Evolutionary conservation across 2,888 invertebrate genomes (phyloP).

Genomic region (Melanotus villosus): DNA sequence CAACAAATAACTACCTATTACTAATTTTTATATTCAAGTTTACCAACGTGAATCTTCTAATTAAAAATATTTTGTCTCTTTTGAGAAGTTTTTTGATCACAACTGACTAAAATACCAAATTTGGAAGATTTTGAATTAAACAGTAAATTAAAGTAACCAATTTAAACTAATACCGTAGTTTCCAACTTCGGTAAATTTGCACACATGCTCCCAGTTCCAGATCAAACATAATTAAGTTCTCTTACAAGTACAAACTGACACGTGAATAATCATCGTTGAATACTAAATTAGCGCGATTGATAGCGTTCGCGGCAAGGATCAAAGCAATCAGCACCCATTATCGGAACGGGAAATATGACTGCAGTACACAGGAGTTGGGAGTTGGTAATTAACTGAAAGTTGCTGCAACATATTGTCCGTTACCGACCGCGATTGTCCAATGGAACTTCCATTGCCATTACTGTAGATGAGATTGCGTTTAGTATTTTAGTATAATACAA

Average conservation of each 20-base stretch:
- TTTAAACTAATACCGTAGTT: too few relatives aligned
- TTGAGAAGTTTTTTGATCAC: too few relatives aligned
- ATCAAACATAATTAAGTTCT: constrained; percentile 56
- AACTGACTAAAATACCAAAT: too few relatives aligned
- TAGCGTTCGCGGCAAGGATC: constrained; percentile 61
- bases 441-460: constrained; percentile 13
- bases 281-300: constrained; percentile 63
- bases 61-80: too few relatives aligned
- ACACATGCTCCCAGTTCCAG: constrained; percentile 24
- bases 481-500: too few relatives aligned
- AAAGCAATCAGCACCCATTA: constrained; percentile 64
- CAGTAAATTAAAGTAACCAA: too few relatives aligned
- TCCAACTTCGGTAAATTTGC: constrained; percentile 11
- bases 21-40: too few relatives aligned
- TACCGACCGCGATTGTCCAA: constrained; percentile 1
- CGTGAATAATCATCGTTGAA: constrained; percentile 56
- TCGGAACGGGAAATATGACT: constrained; percentile 48
- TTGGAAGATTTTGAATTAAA: too few relatives aligned
- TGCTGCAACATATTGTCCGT: constrained; percentile 27
- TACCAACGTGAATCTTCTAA: too few relatives aligned
- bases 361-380: constrained; percentile 48
- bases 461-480: constrained; percentile 58
- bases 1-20: too few relatives aligned
- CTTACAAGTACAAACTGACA: constrained; percentile 47
- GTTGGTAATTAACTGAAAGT: constrained; percentile 39